A percentile compares a stretch with the other conserved stretches of the same genome.
phyloP scores from a whole-genome alignment of 2,888 invertebrate genomes.

The Lathronympha strigana region DNA sequence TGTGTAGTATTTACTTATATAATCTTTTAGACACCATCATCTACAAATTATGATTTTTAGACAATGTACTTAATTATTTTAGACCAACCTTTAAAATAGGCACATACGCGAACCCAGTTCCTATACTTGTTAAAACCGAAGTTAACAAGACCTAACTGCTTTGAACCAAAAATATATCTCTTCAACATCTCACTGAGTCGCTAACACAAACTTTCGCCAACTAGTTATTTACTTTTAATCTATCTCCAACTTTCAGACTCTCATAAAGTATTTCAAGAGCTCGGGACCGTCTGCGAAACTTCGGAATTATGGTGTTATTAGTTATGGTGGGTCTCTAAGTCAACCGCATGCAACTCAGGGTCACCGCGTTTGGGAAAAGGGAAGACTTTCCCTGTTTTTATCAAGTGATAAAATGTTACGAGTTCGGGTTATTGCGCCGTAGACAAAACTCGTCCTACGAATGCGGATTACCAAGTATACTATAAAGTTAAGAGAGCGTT shows the following conservation, averaged over 20 bases:
- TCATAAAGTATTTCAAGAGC: conserved; percentile 26
- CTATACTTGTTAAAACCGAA: neutral
- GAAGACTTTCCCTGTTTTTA: conserved; percentile 59
- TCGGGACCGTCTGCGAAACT: conserved; percentile 33
- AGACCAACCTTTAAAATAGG: no score
- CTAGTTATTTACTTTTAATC: conserved; percentile 40
- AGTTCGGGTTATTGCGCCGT: conserved; percentile 59
- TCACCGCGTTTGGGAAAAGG: conserved; percentile 35
- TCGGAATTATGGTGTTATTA: conserved; percentile 38
- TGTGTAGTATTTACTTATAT: no score
- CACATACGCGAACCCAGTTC: no score
- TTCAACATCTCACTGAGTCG: conserved; percentile 21
- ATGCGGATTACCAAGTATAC: conserved; percentile 20
- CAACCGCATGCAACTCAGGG: conserved; percentile 39
- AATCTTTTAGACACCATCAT: no score
- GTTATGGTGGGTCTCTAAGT: conserved; percentile 38
- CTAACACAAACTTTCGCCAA: conserved; percentile 33
- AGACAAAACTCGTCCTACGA: conserved; percentile 58
- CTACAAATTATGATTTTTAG: no score
- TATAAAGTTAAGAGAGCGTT: neutral
- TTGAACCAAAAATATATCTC: conserved; percentile 12
- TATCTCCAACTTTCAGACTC: conserved; percentile 33
- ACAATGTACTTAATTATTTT: no score
- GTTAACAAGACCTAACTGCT: neutral
- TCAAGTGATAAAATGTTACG: conserved; percentile 68